phyloP scores from a whole-genome alignment of 1,140 invertebrate species.

The Daktulosphaira vitifoliae region DNA sequence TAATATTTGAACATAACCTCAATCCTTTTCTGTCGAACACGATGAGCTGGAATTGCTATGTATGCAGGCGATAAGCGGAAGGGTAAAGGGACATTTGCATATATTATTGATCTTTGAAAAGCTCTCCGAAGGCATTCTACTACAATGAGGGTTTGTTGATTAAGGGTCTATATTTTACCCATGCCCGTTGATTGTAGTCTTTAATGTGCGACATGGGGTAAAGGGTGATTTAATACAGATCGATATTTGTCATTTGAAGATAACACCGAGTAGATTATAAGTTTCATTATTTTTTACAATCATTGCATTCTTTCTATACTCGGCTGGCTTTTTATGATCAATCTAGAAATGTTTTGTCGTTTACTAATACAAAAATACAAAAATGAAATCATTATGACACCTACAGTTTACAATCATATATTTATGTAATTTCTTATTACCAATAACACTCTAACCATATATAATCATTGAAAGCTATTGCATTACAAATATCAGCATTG shows the following conservation, averaged over 20 bases:
- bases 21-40: constrained; percentile 30
- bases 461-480: too few species aligned
- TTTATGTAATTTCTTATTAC: too few species aligned
- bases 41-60: not conserved
- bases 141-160: constrained; percentile 33
- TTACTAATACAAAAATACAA: too few species aligned
- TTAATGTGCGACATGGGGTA: constrained; percentile 28
- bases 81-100: constrained; percentile 30
- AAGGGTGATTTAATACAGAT: constrained; percentile 30
- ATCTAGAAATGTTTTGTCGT: too few species aligned
- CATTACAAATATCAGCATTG: too few species aligned
- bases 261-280: constrained; percentile 26
- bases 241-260: constrained; percentile 28
- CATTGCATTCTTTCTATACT: too few species aligned
- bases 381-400: too few species aligned
- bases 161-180: constrained; percentile 32
- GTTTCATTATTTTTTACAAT: too few species aligned
- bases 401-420: too few species aligned
- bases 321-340: too few species aligned
- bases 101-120: constrained; percentile 34
- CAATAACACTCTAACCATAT: too few species aligned
- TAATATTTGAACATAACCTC: constrained; percentile 33
- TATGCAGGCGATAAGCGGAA: not conserved
- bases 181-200: constrained; percentile 26
- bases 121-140: constrained; percentile 32